These are phyloP conservation scores for Ischnus inquisitorius DNA, from an alignment of 2,888 invertebrate species.

Conservation along the genomic window DNA sequence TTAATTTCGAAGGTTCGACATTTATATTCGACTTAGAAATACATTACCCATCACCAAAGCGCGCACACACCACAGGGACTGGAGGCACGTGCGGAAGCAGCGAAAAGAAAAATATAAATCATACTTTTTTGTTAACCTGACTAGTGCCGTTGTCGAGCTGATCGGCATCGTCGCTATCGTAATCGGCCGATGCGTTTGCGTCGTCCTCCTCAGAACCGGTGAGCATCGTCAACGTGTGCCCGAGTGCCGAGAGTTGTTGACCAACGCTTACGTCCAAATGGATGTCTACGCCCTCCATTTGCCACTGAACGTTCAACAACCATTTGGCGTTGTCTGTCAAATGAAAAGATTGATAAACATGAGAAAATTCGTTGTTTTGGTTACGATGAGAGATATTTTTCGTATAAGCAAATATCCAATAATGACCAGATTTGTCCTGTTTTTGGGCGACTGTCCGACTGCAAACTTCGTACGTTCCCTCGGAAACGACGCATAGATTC, in stretches of 20 bases:
- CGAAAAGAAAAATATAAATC: conserved; percentile 73
- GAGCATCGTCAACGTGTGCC: conserved; percentile 97
- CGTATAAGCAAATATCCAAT: background rate
- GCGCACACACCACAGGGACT: conserved; percentile 38
- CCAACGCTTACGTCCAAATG: conserved; percentile 98
- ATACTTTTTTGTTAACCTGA: conserved; percentile 84
- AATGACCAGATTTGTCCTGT: conserved; percentile 89
- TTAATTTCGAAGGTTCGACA: background rate
- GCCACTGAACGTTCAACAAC: conserved; percentile 99
- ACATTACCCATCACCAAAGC: conserved; percentile 65
- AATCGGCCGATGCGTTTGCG: conserved; percentile 89
- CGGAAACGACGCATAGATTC: conserved; percentile 98
- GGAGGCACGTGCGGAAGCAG: conserved; percentile 47
- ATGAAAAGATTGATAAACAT: conserved; percentile 65
- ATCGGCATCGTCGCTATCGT: conserved; percentile 93
- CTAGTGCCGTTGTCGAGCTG: conserved; percentile 87
- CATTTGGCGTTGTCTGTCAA: conserved; percentile 98
- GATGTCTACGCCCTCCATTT: conserved; percentile 99
- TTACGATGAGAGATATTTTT: conserved; percentile 8
- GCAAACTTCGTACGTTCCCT: conserved; percentile 99
- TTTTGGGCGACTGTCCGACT: conserved; percentile 96
- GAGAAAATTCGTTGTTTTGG: conserved; percentile 18
- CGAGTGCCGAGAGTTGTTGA: conserved; percentile 96
- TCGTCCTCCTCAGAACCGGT: conserved; percentile 96
- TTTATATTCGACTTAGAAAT: conserved; percentile 41